Base-by-base conservation (phyloP, 2,113 vertebrate genomes). In the Alaudala cheleensis region DNA sequence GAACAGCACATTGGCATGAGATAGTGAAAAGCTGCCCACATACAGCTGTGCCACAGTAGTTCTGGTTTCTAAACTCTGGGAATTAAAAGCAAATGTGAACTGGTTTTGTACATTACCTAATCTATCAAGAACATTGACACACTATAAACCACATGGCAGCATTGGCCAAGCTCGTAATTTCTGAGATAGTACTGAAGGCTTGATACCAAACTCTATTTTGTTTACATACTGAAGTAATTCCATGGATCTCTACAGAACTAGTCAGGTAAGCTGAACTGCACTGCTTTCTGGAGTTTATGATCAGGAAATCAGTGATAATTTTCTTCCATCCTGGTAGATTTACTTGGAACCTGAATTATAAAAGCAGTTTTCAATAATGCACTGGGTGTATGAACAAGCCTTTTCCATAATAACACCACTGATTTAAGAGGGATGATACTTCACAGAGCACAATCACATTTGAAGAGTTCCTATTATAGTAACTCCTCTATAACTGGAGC, bases 401-500 rank as follows among this genome's bases (percentile, higher is more conserved):
- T 95, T 87, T 92, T 93, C 89, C 61, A 96, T 96, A 97, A 97
- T 96, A 97, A 96, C 88, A 92, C 72, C 78, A 71, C 90, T 91
- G 92, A 86, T 91, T 69, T 97, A 82, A 96, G 90, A 92, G 92
- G 81, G 69, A 90, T 69, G 91, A 97, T 95, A 93, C 81, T 94
- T 96, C 91, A 93, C 39, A 84, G 79, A 96, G 72, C 64, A 94
- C 85, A 93, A 94, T 90, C 90, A 62, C 93, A 56, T 94, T 74
- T 82, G 91, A 97, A 96, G 90, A 51, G 53, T 56, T 93, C 81
- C 95, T 96, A 96, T 93, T 95, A 95, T 40, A 96, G 92, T 23
- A 92, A 96, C 76, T 84, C 50, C 81, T 94, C 88, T 86, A 19
- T 66, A 96, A 93, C 29, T 71, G 73, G 76, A 96, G 86, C 16